Conservation (phyloP, 2,888 invertebrate genomes). For the Stenolophus ochropezus region DNA sequence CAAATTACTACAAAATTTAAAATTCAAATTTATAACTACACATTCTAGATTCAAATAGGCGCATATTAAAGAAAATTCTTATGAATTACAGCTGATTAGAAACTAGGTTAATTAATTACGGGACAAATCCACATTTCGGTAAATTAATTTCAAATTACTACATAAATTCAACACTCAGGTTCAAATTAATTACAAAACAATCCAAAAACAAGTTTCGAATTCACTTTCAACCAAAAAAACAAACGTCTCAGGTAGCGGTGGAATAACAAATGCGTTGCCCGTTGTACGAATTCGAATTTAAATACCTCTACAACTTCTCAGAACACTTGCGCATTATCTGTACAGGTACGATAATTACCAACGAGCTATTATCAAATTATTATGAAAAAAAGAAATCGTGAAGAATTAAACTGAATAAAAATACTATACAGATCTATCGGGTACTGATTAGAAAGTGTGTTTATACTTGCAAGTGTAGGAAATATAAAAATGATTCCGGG, state of each 20-base stretch:
- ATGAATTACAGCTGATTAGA: slow-evolving; percentile 18
- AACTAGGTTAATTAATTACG: slow-evolving; percentile 22
- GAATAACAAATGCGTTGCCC: not conserved
- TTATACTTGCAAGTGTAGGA: not conserved
- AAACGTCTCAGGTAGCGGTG: not conserved
- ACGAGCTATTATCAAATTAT: slow-evolving; percentile 38
- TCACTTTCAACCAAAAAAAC: slow-evolving; percentile 1
- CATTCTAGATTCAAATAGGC: not conserved
- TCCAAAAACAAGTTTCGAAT: not conserved
- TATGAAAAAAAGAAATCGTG: slow-evolving; percentile 43
- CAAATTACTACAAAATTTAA: slow-evolving; percentile 2
- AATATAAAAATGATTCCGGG: slow-evolving; percentile 29
- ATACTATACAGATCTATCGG: not conserved
- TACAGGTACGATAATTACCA: slow-evolving; percentile 16
- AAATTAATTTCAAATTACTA: slow-evolving; percentile 25
- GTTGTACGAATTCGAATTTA: not conserved
- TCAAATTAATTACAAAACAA: not conserved
- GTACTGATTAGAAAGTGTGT: slow-evolving; percentile 37
- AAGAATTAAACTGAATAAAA: slow-evolving; percentile 37
- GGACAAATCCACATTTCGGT: not conserved
- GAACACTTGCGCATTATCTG: slow-evolving; percentile 11
- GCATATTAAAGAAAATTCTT: slow-evolving; percentile 1
- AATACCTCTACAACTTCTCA: slow-evolving; percentile 16
- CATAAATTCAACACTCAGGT: not conserved
- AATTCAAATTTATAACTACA: slow-evolving; percentile 8